Conservation (phyloP, 2,113 vertebrate species). For the Pterocles orientalis region DNA sequence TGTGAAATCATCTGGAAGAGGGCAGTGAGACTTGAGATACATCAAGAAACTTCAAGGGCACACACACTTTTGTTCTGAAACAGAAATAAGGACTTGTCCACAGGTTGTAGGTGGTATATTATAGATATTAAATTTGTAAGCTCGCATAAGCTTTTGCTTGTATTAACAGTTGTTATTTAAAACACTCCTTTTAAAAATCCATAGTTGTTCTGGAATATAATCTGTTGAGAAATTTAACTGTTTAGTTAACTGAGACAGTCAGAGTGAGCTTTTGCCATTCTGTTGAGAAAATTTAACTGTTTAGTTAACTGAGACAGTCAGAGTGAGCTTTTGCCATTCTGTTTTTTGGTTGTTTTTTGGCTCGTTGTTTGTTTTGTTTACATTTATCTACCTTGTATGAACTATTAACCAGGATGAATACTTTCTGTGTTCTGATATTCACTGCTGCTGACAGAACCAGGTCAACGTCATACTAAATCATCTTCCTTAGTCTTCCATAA, state of each 20-base stretch:
- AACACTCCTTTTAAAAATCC: neutral
- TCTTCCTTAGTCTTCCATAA: neutral
- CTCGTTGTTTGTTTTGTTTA: neutral
- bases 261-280: neutral
- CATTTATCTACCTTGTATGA: neutral
- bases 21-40: neutral
- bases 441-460: conserved; percentile 51
- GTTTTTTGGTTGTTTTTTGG: neutral
- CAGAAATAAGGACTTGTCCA: neutral
- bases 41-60: neutral
- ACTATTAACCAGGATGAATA: neutral
- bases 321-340: neutral
- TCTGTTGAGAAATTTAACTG: neutral
- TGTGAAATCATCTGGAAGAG: neutral
- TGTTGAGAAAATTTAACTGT: neutral
- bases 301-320: neutral
- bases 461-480: conserved; percentile 35
- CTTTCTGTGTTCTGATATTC: conserved; percentile 7
- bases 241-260: neutral
- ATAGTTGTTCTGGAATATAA: neutral
- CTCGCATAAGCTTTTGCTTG: neutral
- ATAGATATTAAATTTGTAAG: neutral
- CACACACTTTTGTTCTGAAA: neutral
- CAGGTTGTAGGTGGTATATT: neutral
- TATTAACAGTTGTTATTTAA: neutral